Percentiles rank a stretch among this genome's conserved stretches.
phyloP scores from a whole-genome alignment of 2,113 vertebrate genomes.

The Apodemus sylvaticus region DNA sequence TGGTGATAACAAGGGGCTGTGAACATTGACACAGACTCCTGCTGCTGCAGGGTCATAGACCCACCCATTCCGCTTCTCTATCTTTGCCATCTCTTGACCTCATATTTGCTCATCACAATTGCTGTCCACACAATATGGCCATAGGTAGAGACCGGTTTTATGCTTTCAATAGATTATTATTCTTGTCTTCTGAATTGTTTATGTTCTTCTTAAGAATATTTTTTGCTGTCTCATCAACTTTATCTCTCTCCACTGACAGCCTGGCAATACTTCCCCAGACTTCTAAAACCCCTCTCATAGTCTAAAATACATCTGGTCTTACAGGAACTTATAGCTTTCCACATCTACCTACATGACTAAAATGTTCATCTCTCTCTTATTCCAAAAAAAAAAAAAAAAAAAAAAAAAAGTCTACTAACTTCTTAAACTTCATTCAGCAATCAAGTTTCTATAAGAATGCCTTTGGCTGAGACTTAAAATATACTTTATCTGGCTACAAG shows the following conservation, averaged over 20 bases:
- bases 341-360: background rate
- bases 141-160: background rate
- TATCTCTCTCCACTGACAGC: background rate
- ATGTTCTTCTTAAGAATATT: background rate
- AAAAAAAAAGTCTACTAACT: background rate
- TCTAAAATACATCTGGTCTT: background rate
- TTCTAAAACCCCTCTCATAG: background rate
- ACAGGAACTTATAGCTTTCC: background rate
- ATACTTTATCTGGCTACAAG: background rate
- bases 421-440: background rate
- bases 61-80: background rate
- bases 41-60: background rate
- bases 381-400: background rate
- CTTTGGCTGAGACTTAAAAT: background rate
- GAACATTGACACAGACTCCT: background rate
- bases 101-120: background rate
- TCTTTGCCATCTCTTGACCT: background rate
- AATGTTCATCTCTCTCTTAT: background rate
- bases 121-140: background rate
- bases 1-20: background rate
- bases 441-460: background rate
- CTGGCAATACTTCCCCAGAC: background rate
- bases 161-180: background rate
- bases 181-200: background rate
- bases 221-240: background rate